These are phyloP conservation scores for Rhinolophus sinicus DNA, from an alignment of 2,113 vertebrate genomes.

Conservation along the genomic window DNA sequence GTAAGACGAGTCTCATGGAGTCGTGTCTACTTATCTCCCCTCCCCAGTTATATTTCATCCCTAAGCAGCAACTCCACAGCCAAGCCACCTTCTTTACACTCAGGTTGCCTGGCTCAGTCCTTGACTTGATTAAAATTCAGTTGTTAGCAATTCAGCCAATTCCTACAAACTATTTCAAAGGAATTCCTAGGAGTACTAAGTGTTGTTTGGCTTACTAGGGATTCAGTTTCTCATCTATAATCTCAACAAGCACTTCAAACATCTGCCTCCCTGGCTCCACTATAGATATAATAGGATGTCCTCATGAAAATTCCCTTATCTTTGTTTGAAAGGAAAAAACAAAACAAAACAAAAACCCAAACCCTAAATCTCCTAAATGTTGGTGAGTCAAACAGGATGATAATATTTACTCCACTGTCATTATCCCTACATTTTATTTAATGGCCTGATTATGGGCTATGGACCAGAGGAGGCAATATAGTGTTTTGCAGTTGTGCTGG, in stretches of 20 bases:
- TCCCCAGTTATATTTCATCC: background rate
- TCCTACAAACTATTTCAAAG: background rate
- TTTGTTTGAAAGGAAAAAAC: background rate
- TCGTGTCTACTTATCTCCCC: background rate
- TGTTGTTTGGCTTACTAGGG: background rate
- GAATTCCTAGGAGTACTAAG: background rate
- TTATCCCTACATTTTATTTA: background rate
- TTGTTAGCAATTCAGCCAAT: background rate
- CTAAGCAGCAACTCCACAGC: background rate
- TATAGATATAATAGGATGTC: background rate
- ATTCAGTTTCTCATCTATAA: background rate
- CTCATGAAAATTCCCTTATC: background rate
- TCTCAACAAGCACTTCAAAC: background rate
- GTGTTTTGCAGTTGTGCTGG: background rate
- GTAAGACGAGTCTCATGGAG: background rate
- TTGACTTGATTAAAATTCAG: background rate
- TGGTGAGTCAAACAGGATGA: slow-evolving; percentile 24
- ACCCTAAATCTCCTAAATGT: background rate
- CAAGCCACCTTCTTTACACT: background rate
- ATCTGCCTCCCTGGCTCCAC: background rate
- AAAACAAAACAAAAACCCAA: background rate
- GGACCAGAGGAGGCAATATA: background rate
- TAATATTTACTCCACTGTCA: background rate
- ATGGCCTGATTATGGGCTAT: background rate
- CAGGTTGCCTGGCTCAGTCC: background rate